Evolutionary conservation across 1,140 invertebrate species (phyloP).

Genomic region (Aphelinus atriplicis): DNA sequence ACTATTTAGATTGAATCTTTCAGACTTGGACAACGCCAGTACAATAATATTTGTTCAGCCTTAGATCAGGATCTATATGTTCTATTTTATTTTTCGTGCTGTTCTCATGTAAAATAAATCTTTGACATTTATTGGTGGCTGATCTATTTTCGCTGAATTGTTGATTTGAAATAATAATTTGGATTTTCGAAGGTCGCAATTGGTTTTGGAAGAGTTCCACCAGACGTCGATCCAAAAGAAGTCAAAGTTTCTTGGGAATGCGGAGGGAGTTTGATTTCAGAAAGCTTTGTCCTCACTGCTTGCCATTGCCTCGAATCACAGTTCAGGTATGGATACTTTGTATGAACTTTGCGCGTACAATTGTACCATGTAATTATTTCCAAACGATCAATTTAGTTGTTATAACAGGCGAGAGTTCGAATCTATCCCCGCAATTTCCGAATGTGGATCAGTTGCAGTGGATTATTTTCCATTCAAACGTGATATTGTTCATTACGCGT

Average conservation of each 20-base stretch:
- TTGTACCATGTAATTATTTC: background rate
- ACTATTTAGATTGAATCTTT: too few species aligned
- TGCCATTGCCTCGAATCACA: constrained; percentile 61
- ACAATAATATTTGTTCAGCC: too few species aligned
- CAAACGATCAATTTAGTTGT: background rate
- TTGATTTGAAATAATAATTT: too few species aligned
- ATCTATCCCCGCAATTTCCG: background rate
- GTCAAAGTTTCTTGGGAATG: constrained; percentile 60
- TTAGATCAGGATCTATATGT: too few species aligned
- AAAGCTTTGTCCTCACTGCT: constrained; percentile 68
- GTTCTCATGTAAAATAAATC: too few species aligned
- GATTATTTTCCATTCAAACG: background rate
- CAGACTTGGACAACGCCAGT: too few species aligned
- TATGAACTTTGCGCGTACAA: too few species aligned
- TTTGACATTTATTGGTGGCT: too few species aligned
- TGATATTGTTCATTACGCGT: background rate
- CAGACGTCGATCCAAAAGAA: background rate
- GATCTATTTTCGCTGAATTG: too few species aligned
- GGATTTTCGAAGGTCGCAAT: constrained; percentile 49
- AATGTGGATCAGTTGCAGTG: background rate
- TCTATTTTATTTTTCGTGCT: too few species aligned
- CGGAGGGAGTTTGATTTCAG: constrained; percentile 69
- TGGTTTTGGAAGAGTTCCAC: constrained; percentile 45
- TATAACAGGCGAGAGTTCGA: background rate
- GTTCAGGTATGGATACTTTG: constrained; percentile 51